Conservation (phyloP, 2,888 invertebrate species). For the Calameuta filiformis region DNA sequence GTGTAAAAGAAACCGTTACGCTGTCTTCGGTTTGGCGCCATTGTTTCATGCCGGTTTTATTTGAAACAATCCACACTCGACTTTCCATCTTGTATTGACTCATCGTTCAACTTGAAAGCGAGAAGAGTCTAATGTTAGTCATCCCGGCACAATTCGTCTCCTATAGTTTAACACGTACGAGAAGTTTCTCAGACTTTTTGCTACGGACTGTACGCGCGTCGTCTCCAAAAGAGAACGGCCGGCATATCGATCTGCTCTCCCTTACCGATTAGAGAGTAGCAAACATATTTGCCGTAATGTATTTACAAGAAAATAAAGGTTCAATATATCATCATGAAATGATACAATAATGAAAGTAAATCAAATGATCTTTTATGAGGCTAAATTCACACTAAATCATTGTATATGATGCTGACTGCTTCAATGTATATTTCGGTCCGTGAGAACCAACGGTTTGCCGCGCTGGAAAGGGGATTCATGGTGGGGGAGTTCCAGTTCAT, state of each 20-base stretch:
- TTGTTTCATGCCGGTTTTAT: not conserved
- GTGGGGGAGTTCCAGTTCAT: slow-evolving; percentile 18
- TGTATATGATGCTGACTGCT: not conserved
- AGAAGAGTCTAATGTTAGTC: not conserved
- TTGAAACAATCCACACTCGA: not conserved
- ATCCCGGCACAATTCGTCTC: not conserved
- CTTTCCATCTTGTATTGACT: not conserved
- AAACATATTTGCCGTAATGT: not conserved
- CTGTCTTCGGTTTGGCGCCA: not conserved
- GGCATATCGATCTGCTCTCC: slow-evolving; percentile 41
- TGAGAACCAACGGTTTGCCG: slow-evolving; percentile 37
- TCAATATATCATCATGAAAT: not conserved
- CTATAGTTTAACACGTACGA: not conserved
- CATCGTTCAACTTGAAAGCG: not conserved
- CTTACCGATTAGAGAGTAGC: slow-evolving; percentile 29
- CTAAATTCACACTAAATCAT: not conserved
- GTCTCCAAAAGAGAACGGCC: slow-evolving; percentile 35
- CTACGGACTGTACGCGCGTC: slow-evolving; percentile 25
- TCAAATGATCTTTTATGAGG: not conserved
- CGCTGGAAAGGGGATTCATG: slow-evolving; percentile 30
- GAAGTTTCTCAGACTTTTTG: slow-evolving; percentile 12
- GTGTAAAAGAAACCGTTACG: not conserved
- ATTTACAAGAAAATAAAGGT: not conserved
- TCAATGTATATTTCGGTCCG: slow-evolving; percentile 28
- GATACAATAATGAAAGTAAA: not conserved